A percentile compares a stretch with the other conserved stretches of the same genome.
These are phyloP conservation scores for Mus musculus DNA, from an alignment of 2,113 vertebrate species.

Conservation along the genomic window GRCm39 chr12:76053501-76054000, in stretches of 20 bases:
- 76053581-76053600: background rate
- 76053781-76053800: background rate
- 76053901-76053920: background rate
- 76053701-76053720: background rate
- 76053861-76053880: background rate
- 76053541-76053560: background rate
- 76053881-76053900: background rate
- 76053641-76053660: background rate
- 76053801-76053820: background rate
- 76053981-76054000: background rate
- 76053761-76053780: background rate
- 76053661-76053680: background rate
- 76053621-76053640: background rate
- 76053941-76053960: background rate
- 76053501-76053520: background rate
- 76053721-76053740: background rate
- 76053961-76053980: rapidly evolving
- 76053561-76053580: background rate
- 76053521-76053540: background rate
- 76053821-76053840: background rate
- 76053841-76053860: background rate
- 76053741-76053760: background rate
- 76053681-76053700: background rate
- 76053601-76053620: background rate
- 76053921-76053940: background rate